phyloP scores from a whole-genome alignment of 2,888 invertebrate genomes.

The Troides oblongomaculatus region DNA sequence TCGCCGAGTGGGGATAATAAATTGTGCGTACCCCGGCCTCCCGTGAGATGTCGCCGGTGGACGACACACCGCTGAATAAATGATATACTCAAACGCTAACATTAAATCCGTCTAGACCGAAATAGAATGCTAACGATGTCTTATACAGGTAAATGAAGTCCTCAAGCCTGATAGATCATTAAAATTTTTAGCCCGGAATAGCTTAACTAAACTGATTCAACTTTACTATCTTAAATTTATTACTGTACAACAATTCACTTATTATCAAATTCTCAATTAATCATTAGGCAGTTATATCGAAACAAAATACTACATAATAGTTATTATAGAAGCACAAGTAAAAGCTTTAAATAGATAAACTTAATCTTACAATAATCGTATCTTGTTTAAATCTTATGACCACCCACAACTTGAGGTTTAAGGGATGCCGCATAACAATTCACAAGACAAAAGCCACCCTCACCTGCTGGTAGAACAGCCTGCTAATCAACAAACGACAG shows the following conservation, averaged over 20 bases:
- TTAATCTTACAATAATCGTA: too few relatives aligned
- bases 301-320: too few relatives aligned
- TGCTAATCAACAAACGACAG: too few relatives aligned
- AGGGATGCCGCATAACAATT: too few relatives aligned
- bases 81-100: slow-evolving; percentile 71
- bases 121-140: slow-evolving; percentile 75
- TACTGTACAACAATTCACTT: neutral
- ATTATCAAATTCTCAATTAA: neutral
- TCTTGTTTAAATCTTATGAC: too few relatives aligned
- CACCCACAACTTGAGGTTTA: too few relatives aligned
- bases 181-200: slow-evolving; percentile 51
- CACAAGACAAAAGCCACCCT: too few relatives aligned
- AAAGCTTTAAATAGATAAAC: too few relatives aligned
- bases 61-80: slow-evolving; percentile 66
- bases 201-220: slow-evolving; percentile 3
- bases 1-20: slow-evolving; percentile 68
- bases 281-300: too few relatives aligned
- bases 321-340: too few relatives aligned
- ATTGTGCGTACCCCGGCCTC: slow-evolving; percentile 71
- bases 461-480: too few relatives aligned
- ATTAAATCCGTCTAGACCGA: slow-evolving; percentile 69
- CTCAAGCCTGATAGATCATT: slow-evolving; percentile 68
- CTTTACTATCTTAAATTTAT: neutral
- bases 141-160: slow-evolving; percentile 76
- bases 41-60: slow-evolving; percentile 74